Base-by-base conservation (phyloP, 2,113 vertebrate genomes). In the Spermophilus dauricus region DNA sequence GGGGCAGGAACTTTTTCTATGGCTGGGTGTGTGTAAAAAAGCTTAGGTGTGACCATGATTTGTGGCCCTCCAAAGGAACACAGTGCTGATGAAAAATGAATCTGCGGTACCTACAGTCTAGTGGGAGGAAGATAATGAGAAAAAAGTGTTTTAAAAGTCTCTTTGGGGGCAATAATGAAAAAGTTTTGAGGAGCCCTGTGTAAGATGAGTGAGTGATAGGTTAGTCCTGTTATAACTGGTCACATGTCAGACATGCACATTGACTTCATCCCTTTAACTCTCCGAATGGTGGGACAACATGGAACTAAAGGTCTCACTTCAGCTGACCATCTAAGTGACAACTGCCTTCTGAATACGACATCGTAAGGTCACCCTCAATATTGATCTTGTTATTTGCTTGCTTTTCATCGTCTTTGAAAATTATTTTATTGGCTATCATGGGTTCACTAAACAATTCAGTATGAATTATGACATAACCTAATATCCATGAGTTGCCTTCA, bases 281-380 rank as follows among this genome's bases (percentile, higher is more conserved):
- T 75, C 51, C 39, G 17, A 56, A 8, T n/a, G 3, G 97, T 86
- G 90, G 69, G 26, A 67, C 77, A 89, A 77, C 6, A 22, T 39
- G 69, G 90, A 95, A 86, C 26, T 61, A 92, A 81, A 14, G 53
- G 2, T 83, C 80, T 89, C 70, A 75, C 53, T 83, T 96, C 61
- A 32, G 1, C n/a, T 24, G 30, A 56, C 73, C n/a, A 69, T 89
- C 53, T 89, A 42, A 37, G 4, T 94, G 92, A 81, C n/a, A 53
- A 17, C 82, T 92, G n/a, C 78, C 82, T 39, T 91, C 53, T 51
- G 11, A 69, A 89, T 80, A 94, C 28, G 22, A 82, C 92, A 85
- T 51, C 0, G 0, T 89, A 73, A 87, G 39, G 91, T 77, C 65
- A 88, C 56, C 42, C 39, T 72, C 26, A n/a, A 24, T 22, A 26